Conservation (phyloP, 2,113 vertebrate genomes). For the Pseudorectes ferrugineus region DNA sequence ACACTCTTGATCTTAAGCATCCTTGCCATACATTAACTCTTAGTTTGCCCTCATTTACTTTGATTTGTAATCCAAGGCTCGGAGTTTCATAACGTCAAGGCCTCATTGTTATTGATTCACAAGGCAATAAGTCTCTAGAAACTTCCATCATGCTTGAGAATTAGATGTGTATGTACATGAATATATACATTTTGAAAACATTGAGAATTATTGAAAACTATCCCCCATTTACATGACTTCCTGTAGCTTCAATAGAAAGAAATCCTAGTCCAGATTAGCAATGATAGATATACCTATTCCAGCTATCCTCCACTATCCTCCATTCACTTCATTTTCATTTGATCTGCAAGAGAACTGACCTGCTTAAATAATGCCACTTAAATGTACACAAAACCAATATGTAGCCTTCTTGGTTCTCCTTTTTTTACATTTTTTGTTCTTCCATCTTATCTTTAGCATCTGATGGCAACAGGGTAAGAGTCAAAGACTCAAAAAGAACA, state of each 20-base stretch:
- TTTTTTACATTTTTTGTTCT: conserved; percentile 17
- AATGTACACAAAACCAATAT: conserved; percentile 17
- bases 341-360: neutral
- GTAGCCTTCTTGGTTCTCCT: neutral
- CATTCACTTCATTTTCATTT: neutral
- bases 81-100: neutral
- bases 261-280: neutral
- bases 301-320: neutral
- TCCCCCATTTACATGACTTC: neutral
- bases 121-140: neutral
- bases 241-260: neutral
- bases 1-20: conserved; percentile 20
- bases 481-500: neutral
- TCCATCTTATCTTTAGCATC: conserved; percentile 9
- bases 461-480: conserved; percentile 28
- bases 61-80: neutral
- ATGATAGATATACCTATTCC: neutral
- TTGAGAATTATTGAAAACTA: neutral
- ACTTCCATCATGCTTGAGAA: neutral
- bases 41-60: neutral
- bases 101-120: neutral
- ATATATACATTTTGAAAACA: conserved; percentile 22
- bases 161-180: neutral
- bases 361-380: conserved; percentile 36
- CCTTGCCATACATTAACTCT: conserved; percentile 14